Percentiles rank a stretch among this genome's conserved stretches.
Conservation (phyloP, 2,113 vertebrate species). For the Acanthisitta chloris region DNA sequence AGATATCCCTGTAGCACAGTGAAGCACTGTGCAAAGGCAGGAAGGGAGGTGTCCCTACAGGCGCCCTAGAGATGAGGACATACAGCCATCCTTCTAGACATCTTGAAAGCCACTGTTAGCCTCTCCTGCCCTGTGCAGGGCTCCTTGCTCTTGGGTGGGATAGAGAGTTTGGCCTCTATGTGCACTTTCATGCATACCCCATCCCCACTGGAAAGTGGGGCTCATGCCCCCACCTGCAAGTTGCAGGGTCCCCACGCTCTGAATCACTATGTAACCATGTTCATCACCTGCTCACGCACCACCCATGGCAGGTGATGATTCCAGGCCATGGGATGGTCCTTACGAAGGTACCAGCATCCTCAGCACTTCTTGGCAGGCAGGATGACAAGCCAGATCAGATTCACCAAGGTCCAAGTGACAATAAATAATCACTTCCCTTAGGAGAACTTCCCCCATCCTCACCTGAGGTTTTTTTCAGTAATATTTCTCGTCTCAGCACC, state of each 20-base stretch:
- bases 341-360: background rate
- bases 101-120: background rate
- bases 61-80: background rate
- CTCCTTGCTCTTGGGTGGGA: background rate
- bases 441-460: background rate
- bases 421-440: background rate
- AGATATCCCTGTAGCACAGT: background rate
- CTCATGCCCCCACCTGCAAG: background rate
- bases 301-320: rapidly evolving
- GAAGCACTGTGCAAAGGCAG: background rate
- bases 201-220: background rate
- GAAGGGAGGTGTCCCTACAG: background rate
- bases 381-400: background rate
- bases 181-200: background rate
- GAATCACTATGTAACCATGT: background rate
- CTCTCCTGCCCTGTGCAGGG: background rate
- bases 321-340: background rate
- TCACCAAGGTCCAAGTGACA: background rate
- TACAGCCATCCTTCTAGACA: background rate
- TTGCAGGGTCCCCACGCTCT: background rate
- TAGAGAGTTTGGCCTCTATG: background rate
- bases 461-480: background rate
- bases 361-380: background rate
- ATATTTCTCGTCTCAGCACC: background rate
- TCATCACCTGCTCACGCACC: background rate